phyloP scores from a whole-genome alignment of 2,888 invertebrate genomes.

The Neoitamus cyanurus region DNA sequence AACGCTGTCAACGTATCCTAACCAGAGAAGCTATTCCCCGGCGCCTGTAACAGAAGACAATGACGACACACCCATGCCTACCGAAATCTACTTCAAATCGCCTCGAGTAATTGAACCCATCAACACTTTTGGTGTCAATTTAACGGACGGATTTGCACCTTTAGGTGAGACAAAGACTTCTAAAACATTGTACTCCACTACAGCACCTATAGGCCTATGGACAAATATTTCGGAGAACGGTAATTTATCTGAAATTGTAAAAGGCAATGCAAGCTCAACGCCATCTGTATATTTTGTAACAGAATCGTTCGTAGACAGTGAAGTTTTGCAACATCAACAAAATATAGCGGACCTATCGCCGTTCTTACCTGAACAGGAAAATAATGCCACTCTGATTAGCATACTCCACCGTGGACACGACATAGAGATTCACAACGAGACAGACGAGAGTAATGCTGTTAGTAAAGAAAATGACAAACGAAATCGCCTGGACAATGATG shows the following conservation, averaged over 20 bases:
- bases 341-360: conserved; percentile 61
- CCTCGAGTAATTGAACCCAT: conserved; percentile 37
- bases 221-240: background rate
- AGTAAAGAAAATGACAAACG: conserved; percentile 46
- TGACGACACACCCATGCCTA: conserved; percentile 55
- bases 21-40: conserved; percentile 23
- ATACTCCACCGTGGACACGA: conserved; percentile 72
- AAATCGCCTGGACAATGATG: conserved; percentile 47
- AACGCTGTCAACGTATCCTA: background rate
- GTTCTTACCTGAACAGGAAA: conserved; percentile 75
- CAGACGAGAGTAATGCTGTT: conserved; percentile 34
- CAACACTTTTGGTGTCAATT: conserved; percentile 46
- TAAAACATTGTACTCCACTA: conserved; percentile 52
- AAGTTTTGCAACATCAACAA: conserved; percentile 40
- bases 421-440: conserved; percentile 62
- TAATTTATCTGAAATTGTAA: background rate
- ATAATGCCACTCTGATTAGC: conserved; percentile 71
- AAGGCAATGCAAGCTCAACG: conserved; percentile 11
- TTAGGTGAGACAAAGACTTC: conserved; percentile 36
- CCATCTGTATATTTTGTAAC: conserved; percentile 51
- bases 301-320: conserved; percentile 49
- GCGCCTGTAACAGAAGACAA: conserved; percentile 55
- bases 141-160: conserved; percentile 52
- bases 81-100: conserved; percentile 53
- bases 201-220: conserved; percentile 50